Evolutionary conservation across 2,113 vertebrate genomes (phyloP).

Genomic region (Cinclus mexicanus): DNA sequence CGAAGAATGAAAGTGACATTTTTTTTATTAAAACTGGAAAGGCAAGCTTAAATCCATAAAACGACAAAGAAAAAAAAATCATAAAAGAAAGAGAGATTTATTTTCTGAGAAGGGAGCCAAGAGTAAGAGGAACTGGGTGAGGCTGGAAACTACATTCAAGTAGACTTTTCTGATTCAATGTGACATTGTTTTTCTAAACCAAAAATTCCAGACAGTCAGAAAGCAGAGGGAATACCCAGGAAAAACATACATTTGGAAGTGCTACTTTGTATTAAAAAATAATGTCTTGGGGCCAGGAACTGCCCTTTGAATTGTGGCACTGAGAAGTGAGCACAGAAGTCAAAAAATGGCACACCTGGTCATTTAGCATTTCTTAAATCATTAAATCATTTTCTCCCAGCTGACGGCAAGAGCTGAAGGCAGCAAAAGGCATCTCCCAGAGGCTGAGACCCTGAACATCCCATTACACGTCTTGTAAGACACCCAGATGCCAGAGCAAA

Average conservation of each 20-base stretch:
- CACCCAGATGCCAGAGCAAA: not conserved
- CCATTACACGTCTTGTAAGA: not conserved
- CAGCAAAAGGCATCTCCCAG: not conserved
- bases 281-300: slow-evolving; percentile 13
- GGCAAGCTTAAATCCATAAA: not conserved
- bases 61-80: not conserved
- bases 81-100: not conserved
- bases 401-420: not conserved
- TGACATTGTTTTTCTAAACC: slow-evolving; percentile 34
- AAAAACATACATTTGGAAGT: slow-evolving; percentile 33
- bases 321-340: slow-evolving; percentile 19
- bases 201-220: slow-evolving; percentile 53
- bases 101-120: not conserved
- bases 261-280: slow-evolving; percentile 20
- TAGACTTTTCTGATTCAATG: slow-evolving; percentile 12
- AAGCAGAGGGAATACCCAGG: slow-evolving; percentile 11
- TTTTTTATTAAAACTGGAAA: not conserved
- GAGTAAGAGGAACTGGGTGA: not conserved
- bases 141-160: not conserved
- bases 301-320: slow-evolving; percentile 38
- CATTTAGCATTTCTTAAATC: not conserved
- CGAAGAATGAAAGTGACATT: not conserved
- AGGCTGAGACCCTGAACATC: not conserved
- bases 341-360: slow-evolving; percentile 25
- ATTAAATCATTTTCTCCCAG: slow-evolving; percentile 7